Evolutionary conservation across 2,113 vertebrate genomes (phyloP).

Genomic region (Cyanoramphus novaezelandiae): DNA sequence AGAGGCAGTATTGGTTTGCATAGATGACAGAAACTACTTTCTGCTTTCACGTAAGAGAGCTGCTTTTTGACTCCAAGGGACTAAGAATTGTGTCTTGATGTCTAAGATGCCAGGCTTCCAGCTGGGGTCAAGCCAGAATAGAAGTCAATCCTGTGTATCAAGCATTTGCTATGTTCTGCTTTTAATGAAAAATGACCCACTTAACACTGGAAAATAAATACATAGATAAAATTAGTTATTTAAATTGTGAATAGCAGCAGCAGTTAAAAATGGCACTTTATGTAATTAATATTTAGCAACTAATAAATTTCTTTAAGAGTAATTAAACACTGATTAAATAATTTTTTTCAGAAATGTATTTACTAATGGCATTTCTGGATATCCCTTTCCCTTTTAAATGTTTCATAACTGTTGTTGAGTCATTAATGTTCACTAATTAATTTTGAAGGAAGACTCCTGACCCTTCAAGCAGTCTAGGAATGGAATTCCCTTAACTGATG

Average conservation of each 20-base stretch:
- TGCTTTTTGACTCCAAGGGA: background rate
- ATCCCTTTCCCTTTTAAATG: slow-evolving; percentile 54
- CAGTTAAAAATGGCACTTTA: slow-evolving; percentile 9
- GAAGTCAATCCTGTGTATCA: background rate
- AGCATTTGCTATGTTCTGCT: background rate
- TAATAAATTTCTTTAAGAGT: slow-evolving; percentile 31
- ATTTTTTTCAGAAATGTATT: slow-evolving; percentile 60
- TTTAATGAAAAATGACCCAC: background rate
- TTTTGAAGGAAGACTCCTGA: slow-evolving; percentile 57
- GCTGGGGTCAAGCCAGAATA: background rate
- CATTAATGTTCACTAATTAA: slow-evolving; percentile 68
- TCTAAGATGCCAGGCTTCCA: background rate
- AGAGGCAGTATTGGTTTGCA: background rate
- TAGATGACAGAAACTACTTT: background rate
- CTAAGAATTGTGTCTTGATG: background rate
- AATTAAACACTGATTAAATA: slow-evolving; percentile 51
- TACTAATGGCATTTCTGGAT: slow-evolving; percentile 51
- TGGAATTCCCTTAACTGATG: slow-evolving; percentile 30
- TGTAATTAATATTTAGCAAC: slow-evolving; percentile 56
- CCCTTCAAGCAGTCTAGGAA: slow-evolving; percentile 39
- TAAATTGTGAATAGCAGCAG: background rate
- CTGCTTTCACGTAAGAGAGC: background rate
- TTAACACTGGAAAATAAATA: slow-evolving; percentile 19
- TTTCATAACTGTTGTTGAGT: slow-evolving; percentile 58
- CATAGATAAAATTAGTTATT: slow-evolving; percentile 7